Evolutionary conservation across 1,140 invertebrate species (phyloP).

Genomic region (Steinernema khuongi): DNA sequence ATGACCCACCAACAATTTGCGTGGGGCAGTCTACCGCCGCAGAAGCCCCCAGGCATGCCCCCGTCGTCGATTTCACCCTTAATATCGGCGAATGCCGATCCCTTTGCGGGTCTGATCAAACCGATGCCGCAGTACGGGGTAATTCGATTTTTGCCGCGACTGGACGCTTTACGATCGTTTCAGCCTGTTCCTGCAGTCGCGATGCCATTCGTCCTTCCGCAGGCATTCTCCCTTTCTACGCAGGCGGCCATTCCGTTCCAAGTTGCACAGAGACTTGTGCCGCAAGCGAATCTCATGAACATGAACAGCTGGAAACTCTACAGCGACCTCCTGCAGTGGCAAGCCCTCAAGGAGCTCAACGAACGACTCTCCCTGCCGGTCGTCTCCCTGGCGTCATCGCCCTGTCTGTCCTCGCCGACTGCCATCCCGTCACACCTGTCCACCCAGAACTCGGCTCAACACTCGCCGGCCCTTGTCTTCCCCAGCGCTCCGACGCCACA

Average conservation of each 20-base stretch:
- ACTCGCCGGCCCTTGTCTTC: not conserved
- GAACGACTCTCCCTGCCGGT: not conserved
- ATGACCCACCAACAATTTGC: constrained; percentile 15
- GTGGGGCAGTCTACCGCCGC: constrained; percentile 3
- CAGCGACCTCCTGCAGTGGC: not conserved
- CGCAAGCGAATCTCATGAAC: not conserved
- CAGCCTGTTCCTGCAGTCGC: not conserved
- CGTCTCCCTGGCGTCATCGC: not conserved
- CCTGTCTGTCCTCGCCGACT: not conserved
- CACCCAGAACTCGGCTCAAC: not conserved
- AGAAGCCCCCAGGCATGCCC: not conserved
- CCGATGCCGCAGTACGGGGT: not conserved
- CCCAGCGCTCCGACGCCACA: not conserved
- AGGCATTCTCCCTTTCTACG: not conserved
- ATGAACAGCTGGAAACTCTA: not conserved
- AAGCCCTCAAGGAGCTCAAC: not conserved
- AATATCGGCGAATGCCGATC: not conserved
- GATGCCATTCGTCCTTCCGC: not conserved
- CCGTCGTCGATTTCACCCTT: not conserved
- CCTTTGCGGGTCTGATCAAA: not conserved
- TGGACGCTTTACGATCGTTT: not conserved
- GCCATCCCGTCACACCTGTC: not conserved
- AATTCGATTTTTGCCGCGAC: not conserved
- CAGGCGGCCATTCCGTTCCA: not conserved
- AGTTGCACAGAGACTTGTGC: not conserved